Evolutionary conservation across 2,888 invertebrate genomes (phyloP).

Genomic region (Parnassius orleans): DNA sequence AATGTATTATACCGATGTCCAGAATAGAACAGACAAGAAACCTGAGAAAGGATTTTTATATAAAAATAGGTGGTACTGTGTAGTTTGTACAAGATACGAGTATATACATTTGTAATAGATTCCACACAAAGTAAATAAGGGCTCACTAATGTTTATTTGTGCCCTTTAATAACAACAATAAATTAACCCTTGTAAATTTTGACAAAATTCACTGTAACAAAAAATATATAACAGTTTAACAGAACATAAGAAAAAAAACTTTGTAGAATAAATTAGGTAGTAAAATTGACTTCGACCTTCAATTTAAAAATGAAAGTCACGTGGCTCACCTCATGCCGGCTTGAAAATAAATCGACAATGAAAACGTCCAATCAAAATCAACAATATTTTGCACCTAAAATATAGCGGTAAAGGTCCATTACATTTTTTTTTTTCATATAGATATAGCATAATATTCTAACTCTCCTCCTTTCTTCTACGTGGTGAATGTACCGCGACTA

Average conservation of each 20-base stretch:
- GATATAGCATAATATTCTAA: slow-evolving; percentile 1
- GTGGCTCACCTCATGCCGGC: slow-evolving; percentile 25
- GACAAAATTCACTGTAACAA: slow-evolving; percentile 13
- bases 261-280: slow-evolving; percentile 16
- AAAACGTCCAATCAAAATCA: slow-evolving; percentile 26
- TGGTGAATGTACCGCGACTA: slow-evolving; percentile 1
- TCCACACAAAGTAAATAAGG: no score
- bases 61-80: no score
- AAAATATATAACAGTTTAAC: slow-evolving; percentile 11
- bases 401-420: slow-evolving; percentile 17
- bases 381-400: slow-evolving; percentile 14
- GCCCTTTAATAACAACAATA: no score
- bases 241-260: slow-evolving; percentile 13
- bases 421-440: slow-evolving; percentile 8
- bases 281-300: slow-evolving; percentile 29
- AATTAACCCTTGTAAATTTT: not conserved
- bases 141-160: no score
- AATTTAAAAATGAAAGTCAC: slow-evolving; percentile 29
- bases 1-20: no score
- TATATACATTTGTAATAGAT: no score
- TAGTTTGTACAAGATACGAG: no score
- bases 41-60: no score
- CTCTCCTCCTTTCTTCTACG: not conserved
- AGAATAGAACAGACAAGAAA: no score
- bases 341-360: slow-evolving; percentile 18